phyloP scores from a whole-genome alignment of 2,888 invertebrate genomes.

The Ommatoiulus sabulosus region DNA sequence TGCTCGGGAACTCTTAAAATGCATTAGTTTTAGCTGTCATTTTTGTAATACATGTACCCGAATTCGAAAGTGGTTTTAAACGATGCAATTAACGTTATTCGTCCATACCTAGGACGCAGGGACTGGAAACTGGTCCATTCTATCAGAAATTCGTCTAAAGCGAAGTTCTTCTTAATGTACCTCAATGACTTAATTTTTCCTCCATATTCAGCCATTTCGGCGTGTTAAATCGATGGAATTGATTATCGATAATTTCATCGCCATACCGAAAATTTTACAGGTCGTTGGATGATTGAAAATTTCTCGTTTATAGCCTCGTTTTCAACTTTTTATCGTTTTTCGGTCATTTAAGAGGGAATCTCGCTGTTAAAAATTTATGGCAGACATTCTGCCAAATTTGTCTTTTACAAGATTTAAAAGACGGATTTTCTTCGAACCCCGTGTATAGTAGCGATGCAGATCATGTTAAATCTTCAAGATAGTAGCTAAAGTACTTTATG shows the following conservation, averaged over 20 bases:
- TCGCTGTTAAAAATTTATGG: neutral
- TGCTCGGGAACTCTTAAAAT: too few relatives aligned
- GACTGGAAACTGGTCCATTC: too few relatives aligned
- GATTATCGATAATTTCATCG: neutral
- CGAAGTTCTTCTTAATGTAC: too few relatives aligned
- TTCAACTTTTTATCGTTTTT: slow-evolving; percentile 5
- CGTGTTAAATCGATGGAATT: neutral
- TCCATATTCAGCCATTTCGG: too few relatives aligned
- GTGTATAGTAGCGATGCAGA: neutral
- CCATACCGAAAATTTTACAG: neutral
- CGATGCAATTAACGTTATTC: too few relatives aligned
- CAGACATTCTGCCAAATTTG: neutral
- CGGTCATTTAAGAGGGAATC: neutral
- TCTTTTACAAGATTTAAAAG: neutral
- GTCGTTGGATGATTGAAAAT: neutral
- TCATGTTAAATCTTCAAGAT: neutral
- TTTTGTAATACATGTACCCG: too few relatives aligned
- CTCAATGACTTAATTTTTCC: too few relatives aligned
- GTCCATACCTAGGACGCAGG: too few relatives aligned
- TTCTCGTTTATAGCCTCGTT: neutral
- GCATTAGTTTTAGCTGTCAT: too few relatives aligned
- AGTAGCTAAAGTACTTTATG: neutral
- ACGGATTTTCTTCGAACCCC: neutral
- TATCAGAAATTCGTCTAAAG: too few relatives aligned
- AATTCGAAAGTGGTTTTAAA: too few relatives aligned